Evolutionary conservation across 2,113 vertebrate species (phyloP).

Genomic region (Tangachromis dhanisi): DNA sequence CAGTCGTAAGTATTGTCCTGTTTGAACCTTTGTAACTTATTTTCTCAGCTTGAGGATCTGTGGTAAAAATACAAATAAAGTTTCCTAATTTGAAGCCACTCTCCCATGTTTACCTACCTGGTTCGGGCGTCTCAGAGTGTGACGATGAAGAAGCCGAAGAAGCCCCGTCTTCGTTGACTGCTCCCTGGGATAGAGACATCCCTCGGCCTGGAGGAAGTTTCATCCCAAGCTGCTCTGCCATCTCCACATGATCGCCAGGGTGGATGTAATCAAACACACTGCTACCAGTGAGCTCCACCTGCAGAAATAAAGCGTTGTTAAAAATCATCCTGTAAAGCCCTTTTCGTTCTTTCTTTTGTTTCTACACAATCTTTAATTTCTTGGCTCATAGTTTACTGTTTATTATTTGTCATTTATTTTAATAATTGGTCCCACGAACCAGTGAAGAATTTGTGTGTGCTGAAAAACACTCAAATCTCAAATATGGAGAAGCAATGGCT

Average conservation of each 20-base stretch:
- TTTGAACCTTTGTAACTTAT: not conserved
- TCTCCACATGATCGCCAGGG: constrained; percentile 97
- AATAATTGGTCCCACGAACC: not conserved
- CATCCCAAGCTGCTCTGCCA: constrained; percentile 99
- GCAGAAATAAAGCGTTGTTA: not conserved
- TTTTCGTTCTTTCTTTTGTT: not conserved
- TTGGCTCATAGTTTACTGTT: not conserved
- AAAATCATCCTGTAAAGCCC: not conserved
- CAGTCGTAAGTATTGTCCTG: not conserved
- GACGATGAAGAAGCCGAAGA: constrained; percentile 96
- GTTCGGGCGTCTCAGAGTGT: constrained; percentile 95
- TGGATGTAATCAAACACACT: constrained; percentile 97
- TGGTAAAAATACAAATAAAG: not conserved
- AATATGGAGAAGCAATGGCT: not conserved
- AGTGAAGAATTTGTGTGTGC: not conserved
- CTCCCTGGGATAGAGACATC: constrained; percentile 83
- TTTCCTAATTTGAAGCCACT: not conserved
- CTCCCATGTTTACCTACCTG: constrained; percentile 76
- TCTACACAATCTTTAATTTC: not conserved
- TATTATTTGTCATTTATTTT: not conserved
- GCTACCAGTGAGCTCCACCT: constrained; percentile 99
- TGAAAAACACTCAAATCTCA: not conserved
- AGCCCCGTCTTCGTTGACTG: constrained; percentile 85
- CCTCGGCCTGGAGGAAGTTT: constrained; percentile 95
- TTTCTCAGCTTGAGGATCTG: not conserved